Percentiles rank a stretch among this genome's conserved stretches.
phyloP scores from a whole-genome alignment of 1,140 invertebrate species.

The Procambarus clarkii region DNA sequence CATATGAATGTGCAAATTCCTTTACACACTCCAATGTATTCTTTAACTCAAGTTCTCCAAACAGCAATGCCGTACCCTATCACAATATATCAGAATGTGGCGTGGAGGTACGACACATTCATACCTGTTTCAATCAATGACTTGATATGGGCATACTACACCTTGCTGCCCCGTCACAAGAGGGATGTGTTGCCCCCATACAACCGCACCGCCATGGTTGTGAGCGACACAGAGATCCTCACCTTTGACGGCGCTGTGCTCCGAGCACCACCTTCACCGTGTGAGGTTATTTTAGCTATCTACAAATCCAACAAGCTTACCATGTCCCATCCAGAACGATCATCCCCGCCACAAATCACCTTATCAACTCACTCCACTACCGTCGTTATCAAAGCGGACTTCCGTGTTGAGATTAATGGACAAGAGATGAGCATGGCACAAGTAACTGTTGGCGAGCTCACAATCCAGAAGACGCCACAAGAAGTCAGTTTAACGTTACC shows the following conservation, averaged over 20 bases:
- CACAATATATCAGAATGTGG: neutral
- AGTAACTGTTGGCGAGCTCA: neutral
- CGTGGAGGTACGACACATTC: neutral
- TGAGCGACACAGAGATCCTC: constrained; percentile 39
- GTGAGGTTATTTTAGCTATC: constrained; percentile 22
- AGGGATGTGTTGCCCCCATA: constrained; percentile 30
- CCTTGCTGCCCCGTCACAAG: neutral
- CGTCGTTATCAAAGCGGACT: constrained; percentile 2
- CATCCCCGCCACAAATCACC: constrained; percentile 20
- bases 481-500: constrained; percentile 5
- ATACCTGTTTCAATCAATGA: neutral
- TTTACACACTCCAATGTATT: constrained; percentile 19
- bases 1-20: neutral
- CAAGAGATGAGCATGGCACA: neutral
- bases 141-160: constrained; percentile 14
- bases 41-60: neutral
- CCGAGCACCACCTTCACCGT: constrained; percentile 18
- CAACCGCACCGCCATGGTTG: constrained; percentile 39
- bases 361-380: neutral
- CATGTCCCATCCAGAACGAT: constrained; percentile 18
- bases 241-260: constrained; percentile 52
- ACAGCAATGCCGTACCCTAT: neutral
- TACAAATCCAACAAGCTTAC: constrained; percentile 2
- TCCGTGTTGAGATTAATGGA: constrained; percentile 10
- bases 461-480: neutral